Conservation (phyloP, 2,888 invertebrate genomes). For the Quadroppia sp. region DNA sequence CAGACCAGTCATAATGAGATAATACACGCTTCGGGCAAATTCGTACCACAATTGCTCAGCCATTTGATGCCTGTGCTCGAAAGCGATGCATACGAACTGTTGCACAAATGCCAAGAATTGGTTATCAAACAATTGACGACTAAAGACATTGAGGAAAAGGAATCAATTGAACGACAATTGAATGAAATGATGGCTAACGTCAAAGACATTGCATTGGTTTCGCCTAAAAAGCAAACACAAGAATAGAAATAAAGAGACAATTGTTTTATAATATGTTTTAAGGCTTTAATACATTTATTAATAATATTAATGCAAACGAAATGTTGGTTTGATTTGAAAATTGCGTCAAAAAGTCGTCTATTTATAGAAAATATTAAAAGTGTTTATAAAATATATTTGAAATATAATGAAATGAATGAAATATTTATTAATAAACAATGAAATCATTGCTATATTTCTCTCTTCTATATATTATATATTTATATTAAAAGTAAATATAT, state of each 20-base stretch:
- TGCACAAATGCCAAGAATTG: constrained; percentile 68
- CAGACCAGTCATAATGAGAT: constrained; percentile 73
- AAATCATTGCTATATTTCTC: neutral
- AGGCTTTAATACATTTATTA: neutral
- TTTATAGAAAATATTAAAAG: neutral
- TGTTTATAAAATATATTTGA: constrained; percentile 29
- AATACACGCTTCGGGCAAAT: constrained; percentile 88
- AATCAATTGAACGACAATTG: constrained; percentile 55
- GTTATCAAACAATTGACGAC: constrained; percentile 62
- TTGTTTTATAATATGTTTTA: neutral
- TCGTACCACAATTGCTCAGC: constrained; percentile 73
- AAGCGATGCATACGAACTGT: constrained; percentile 61
- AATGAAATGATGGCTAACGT: constrained; percentile 48
- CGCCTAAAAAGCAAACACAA: constrained; percentile 13
- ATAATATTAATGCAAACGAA: neutral
- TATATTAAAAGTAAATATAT: neutral
- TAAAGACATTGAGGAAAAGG: constrained; percentile 54
- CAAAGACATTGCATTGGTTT: constrained; percentile 47
- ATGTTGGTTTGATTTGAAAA: neutral
- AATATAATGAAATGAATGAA: constrained; percentile 13
- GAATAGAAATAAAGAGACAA: neutral
- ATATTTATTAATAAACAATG: constrained; percentile 7
- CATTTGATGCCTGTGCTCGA: constrained; percentile 68
- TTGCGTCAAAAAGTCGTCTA: constrained; percentile 7
- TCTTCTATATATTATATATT: neutral